Conservation (phyloP, 1,140 invertebrate genomes). For the Alviniconcha marisindica region DNA sequence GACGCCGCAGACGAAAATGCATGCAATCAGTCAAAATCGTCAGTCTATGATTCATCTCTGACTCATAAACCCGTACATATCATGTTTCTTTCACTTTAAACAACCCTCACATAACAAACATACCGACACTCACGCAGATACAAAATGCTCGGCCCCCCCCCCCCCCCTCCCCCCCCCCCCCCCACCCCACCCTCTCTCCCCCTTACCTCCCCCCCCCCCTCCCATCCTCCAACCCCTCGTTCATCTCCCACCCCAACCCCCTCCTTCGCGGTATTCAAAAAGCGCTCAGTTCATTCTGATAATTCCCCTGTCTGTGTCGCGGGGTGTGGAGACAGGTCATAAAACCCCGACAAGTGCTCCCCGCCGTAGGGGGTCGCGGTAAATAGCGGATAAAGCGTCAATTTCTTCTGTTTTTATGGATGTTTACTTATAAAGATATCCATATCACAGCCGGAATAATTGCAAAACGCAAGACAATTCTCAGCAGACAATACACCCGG, state of each 20-base stretch:
- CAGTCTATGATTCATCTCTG: no score
- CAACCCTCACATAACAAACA: no score
- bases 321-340: slow-evolving; percentile 10
- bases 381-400: slow-evolving; percentile 22
- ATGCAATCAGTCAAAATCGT: no score
- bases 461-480: neutral
- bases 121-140: no score
- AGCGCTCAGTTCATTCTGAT: no score
- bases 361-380: neutral
- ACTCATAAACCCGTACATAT: no score
- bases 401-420: slow-evolving; percentile 24
- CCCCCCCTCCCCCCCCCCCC: neutral
- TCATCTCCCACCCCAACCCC: no score
- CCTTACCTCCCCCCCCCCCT: neutral
- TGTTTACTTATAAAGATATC: slow-evolving; percentile 27
- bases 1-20: no score
- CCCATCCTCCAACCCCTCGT: no score
- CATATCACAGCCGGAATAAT: slow-evolving; percentile 16
- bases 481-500: slow-evolving; percentile 7
- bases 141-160: neutral
- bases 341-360: slow-evolving; percentile 9
- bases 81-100: no score
- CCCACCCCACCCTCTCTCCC: neutral
- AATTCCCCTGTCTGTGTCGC: neutral
- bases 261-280: no score